Evolutionary conservation across 2,888 invertebrate species (phyloP).

Genomic region (Liodrosophila aerea): DNA sequence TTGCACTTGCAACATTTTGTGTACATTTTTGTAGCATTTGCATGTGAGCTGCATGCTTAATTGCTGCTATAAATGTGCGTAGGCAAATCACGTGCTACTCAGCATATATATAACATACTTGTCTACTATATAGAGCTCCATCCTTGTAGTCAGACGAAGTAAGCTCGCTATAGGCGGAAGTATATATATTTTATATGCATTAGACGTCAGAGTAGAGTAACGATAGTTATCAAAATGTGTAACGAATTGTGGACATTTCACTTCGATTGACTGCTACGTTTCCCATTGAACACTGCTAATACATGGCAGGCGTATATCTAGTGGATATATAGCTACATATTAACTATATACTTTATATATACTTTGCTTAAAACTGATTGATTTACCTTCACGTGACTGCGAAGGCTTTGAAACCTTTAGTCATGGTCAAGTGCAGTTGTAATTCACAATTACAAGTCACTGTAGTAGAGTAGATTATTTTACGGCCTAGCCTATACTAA

Average conservation of each 20-base stretch:
- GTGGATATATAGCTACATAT: no score
- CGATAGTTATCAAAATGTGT: no score
- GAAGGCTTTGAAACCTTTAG: neutral
- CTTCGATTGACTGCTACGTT: no score
- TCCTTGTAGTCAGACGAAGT: constrained; percentile 18
- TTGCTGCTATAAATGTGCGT: constrained; percentile 52
- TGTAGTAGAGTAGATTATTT: neutral
- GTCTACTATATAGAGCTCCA: constrained; percentile 8
- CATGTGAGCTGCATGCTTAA: constrained; percentile 60
- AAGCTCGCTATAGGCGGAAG: constrained; percentile 20
- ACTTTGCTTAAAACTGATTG: neutral
- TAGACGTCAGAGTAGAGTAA: no score
- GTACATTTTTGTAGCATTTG: constrained; percentile 31
- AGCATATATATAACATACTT: neutral
- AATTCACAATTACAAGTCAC: constrained; percentile 7
- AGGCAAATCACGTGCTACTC: constrained; percentile 55
- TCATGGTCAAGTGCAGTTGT: constrained; percentile 28
- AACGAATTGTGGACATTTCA: no score
- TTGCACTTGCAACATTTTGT: constrained; percentile 38
- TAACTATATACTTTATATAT: no score
- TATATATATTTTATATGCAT: neutral
- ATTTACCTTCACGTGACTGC: neutral
- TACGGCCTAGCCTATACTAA: constrained; percentile 2
- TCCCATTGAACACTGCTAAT: no score
- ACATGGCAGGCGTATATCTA: no score